Evolutionary conservation across 2,888 invertebrate genomes (phyloP).

Genomic region (Mesochorus sp.): DNA sequence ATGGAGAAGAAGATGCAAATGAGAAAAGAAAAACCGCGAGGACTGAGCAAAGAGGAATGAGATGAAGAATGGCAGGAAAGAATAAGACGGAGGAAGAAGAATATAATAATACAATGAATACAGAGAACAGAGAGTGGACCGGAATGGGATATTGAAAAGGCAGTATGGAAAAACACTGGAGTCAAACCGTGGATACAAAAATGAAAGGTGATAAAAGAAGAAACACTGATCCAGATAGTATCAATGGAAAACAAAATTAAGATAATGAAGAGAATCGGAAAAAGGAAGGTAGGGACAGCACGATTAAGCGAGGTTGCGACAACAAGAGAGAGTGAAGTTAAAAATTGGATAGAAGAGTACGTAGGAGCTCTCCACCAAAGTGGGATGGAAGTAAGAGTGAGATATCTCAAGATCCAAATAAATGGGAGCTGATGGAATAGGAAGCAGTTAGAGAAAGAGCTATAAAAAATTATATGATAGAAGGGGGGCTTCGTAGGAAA

Average conservation of each 20-base stretch:
- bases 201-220: background rate
- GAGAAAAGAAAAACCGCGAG: background rate
- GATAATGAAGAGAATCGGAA: no score
- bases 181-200: background rate
- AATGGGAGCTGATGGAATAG: background rate
- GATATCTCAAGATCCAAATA: background rate
- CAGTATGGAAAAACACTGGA: background rate
- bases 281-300: no score
- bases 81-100: background rate
- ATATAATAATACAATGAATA: background rate
- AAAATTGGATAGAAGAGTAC: background rate
- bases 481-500: slow-evolving; percentile 25
- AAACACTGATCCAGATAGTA: background rate
- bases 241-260: no score
- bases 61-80: background rate
- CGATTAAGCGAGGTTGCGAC: background rate
- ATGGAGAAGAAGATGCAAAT: background rate
- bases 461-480: background rate
- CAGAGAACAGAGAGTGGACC: background rate
- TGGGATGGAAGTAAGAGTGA: background rate
- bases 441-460: background rate
- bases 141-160: background rate
- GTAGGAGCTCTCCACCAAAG: background rate
- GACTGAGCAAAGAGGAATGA: background rate
- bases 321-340: background rate